Evolutionary conservation across 1,140 invertebrate species (phyloP).

Genomic region (Phthorimaea operculella): DNA sequence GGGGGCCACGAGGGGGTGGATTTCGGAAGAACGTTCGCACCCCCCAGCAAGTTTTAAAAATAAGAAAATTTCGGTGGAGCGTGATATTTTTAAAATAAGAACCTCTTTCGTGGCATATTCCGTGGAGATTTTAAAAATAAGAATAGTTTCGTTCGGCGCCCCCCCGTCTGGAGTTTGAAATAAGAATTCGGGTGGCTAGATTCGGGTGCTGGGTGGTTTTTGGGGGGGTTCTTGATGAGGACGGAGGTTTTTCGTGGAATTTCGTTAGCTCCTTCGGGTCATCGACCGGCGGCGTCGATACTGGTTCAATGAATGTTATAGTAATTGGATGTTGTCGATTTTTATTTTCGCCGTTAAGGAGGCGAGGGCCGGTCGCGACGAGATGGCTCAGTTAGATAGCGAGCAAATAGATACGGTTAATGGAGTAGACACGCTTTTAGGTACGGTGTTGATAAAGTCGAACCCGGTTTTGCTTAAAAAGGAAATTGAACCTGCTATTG

Average conservation of each 20-base stretch:
- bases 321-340: constrained; percentile 42
- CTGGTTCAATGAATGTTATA: constrained; percentile 49
- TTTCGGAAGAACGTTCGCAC: constrained; percentile 61
- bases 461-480: too few species aligned
- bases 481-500: too few species aligned
- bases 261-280: constrained; percentile 50
- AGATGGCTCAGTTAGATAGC: not conserved
- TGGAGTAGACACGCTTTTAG: not conserved
- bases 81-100: constrained; percentile 67
- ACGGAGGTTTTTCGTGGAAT: constrained; percentile 61
- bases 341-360: constrained; percentile 13
- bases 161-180: constrained; percentile 63
- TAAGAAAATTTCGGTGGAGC: constrained; percentile 66
- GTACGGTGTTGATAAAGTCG: not conserved
- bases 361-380: not conserved
- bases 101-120: constrained; percentile 65
- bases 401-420: not conserved
- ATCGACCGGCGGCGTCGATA: constrained; percentile 57
- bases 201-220: constrained; percentile 52
- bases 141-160: constrained; percentile 63
- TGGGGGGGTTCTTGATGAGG: constrained; percentile 61
- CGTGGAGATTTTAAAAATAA: constrained; percentile 67
- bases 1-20: constrained; percentile 37
- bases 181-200: constrained; percentile 62
- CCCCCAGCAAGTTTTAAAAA: constrained; percentile 56